These are phyloP conservation scores for Drosophila nasuta DNA, from an alignment of 1,140 invertebrate species.

Conservation along the genomic window DNA sequence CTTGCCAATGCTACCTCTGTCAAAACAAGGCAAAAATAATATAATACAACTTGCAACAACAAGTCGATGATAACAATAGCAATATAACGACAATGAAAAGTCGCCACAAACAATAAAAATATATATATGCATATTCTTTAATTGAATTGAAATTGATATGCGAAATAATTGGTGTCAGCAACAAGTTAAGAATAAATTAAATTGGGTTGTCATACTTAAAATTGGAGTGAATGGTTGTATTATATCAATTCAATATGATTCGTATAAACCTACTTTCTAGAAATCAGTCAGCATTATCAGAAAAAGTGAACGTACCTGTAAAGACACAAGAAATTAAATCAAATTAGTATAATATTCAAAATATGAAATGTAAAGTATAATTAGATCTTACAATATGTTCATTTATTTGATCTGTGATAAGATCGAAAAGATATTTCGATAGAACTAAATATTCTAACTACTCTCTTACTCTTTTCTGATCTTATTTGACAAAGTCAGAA, in stretches of 20 bases:
- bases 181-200: conserved; percentile 35
- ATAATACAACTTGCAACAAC: conserved; percentile 2
- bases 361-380: background rate
- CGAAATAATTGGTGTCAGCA: conserved; percentile 45
- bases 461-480: no score
- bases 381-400: no score
- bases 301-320: conserved; percentile 54
- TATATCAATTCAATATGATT: no score
- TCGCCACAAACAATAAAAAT: conserved; percentile 36
- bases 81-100: conserved; percentile 57
- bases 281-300: background rate
- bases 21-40: conserved; percentile 39
- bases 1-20: conserved; percentile 59
- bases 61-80: conserved; percentile 12
- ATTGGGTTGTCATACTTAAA: conserved; percentile 2
- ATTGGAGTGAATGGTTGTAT: background rate
- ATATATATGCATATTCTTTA: conserved; percentile 18
- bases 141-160: conserved; percentile 49
- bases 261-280: background rate
- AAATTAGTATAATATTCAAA: conserved; percentile 18
- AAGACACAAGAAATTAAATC: conserved; percentile 36
- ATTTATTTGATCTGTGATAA: no score
- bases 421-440: no score
- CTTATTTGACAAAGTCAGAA: no score
- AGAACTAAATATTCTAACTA: no score